These are phyloP conservation scores for Timema podura DNA, from an alignment of 2,888 invertebrate genomes.

Conservation along the genomic window DNA sequence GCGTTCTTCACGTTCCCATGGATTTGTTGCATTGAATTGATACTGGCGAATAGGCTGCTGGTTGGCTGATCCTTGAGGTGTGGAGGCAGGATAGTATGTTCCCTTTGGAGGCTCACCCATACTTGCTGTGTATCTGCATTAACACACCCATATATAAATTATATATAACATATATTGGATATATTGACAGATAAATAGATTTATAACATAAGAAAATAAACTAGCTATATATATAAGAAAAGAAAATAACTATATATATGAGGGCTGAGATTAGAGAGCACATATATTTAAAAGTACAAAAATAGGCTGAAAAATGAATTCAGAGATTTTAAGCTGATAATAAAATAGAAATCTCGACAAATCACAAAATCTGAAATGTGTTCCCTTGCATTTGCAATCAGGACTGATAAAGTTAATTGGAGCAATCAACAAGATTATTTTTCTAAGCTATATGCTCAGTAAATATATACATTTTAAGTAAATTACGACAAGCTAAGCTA, in stretches of 20 bases:
- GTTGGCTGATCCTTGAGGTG: slow-evolving; percentile 40
- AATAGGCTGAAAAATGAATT: too few species aligned
- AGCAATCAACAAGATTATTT: too few species aligned
- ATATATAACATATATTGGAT: background rate
- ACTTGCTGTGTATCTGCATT: slow-evolving; percentile 61
- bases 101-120: slow-evolving; percentile 51
- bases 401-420: too few species aligned
- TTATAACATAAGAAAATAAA: slow-evolving; percentile 35
- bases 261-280: background rate
- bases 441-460: too few species aligned
- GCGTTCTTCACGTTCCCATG: slow-evolving; percentile 91
- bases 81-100: slow-evolving; percentile 60
- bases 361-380: too few species aligned
- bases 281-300: too few species aligned
- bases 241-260: background rate
- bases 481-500: too few species aligned
- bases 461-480: too few species aligned
- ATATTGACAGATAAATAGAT: background rate
- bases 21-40: slow-evolving; percentile 57
- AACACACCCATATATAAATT: too few species aligned
- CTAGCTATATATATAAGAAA: background rate
- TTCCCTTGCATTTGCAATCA: too few species aligned
- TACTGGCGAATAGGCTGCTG: slow-evolving; percentile 45
- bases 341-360: too few species aligned
- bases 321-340: too few species aligned